These are phyloP conservation scores for Coleophora deauratella DNA, from an alignment of 2,888 invertebrate species.

Conservation along the genomic window DNA sequence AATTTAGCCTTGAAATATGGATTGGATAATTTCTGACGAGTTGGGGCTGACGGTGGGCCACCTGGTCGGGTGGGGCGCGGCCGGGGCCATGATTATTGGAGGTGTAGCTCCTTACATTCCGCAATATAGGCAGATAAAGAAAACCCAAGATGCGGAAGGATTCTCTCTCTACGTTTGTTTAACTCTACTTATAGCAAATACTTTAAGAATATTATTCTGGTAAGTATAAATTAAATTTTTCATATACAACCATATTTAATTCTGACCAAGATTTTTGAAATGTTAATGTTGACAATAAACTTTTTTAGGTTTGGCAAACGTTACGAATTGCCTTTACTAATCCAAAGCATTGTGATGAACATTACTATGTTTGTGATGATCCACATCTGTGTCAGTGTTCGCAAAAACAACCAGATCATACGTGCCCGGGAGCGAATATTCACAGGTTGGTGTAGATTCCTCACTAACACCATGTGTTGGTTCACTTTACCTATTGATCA, in stretches of 20 bases:
- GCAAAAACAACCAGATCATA: conserved; percentile 85
- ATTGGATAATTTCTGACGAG: conserved; percentile 86
- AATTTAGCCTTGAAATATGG: conserved; percentile 56
- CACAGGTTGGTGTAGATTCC: conserved; percentile 88
- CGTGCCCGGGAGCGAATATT: conserved; percentile 85
- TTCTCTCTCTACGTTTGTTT: conserved; percentile 98
- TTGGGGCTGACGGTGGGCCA: conserved; percentile 83
- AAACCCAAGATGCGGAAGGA: conserved; percentile 94
- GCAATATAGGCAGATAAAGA: conserved; percentile 94
- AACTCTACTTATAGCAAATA: conserved; percentile 95
- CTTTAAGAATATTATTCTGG: conserved; percentile 98
- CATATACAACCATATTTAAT: too few relatives aligned
- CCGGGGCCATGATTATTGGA: conserved; percentile 94
- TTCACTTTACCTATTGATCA: background rate
- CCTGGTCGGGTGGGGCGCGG: conserved; percentile 85
- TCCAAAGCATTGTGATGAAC: conserved; percentile 99
- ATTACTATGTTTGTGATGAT: conserved; percentile 96
- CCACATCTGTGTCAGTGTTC: conserved; percentile 91
- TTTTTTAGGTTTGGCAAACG: conserved; percentile 96
- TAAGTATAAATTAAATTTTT: too few relatives aligned
- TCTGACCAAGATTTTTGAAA: too few relatives aligned
- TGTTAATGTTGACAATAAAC: conserved; percentile 7
- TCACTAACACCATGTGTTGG: background rate
- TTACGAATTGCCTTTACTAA: conserved; percentile 94
- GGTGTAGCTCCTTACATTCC: conserved; percentile 97